Conservation (phyloP, 2,113 vertebrate genomes). For the Himantopus leucocephalus region DNA sequence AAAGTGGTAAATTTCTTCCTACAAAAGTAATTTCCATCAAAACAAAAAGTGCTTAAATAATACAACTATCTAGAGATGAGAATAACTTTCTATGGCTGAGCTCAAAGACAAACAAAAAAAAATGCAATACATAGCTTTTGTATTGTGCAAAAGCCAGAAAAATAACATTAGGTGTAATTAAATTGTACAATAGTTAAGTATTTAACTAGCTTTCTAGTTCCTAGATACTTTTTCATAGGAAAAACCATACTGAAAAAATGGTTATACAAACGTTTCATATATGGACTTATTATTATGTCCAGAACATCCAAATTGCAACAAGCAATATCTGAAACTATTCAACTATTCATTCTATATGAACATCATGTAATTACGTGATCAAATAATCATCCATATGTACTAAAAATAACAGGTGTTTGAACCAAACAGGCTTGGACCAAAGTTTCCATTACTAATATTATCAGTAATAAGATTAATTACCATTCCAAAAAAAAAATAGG, state of each 20-base stretch:
- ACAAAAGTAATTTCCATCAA: constrained; percentile 72
- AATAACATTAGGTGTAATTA: not conserved
- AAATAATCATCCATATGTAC: not conserved
- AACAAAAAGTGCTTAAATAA: constrained; percentile 70
- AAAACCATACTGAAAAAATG: not conserved
- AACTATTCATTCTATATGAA: not conserved
- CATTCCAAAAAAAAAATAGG: not conserved
- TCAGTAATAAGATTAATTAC: not conserved
- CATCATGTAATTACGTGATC: not conserved
- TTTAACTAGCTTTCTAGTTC: not conserved
- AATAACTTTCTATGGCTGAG: constrained; percentile 26
- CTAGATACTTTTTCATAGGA: not conserved
- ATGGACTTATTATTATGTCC: not conserved
- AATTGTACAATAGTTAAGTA: not conserved
- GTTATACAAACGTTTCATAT: not conserved
- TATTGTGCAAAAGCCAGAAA: not conserved
- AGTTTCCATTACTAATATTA: not conserved
- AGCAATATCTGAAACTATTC: not conserved
- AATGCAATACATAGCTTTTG: constrained; percentile 3
- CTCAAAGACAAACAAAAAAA: constrained; percentile 47
- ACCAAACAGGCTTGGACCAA: not conserved
- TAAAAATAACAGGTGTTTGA: not conserved
- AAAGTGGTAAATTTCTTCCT: constrained; percentile 67
- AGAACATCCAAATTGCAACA: not conserved
- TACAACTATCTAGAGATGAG: constrained; percentile 43